Evolutionary conservation across 2,797 vertebrate species (phyloP).

Genomic region (Arnoldichthys spilopterus): DNA sequence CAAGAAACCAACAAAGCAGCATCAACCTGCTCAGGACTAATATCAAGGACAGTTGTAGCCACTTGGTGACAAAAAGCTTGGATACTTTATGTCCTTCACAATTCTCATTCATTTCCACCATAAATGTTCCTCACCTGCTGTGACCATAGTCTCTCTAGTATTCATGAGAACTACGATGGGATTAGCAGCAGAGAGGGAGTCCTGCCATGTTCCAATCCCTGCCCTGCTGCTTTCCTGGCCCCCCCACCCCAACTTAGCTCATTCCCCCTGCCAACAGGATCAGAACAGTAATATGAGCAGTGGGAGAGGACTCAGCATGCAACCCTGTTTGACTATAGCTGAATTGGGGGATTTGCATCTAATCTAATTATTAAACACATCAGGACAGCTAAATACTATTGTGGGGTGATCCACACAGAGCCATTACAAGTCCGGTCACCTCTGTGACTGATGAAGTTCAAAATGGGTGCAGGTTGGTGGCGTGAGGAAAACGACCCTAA

Average conservation of each 20-base stretch:
- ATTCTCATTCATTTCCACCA: conserved; percentile 7
- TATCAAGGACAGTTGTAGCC: conserved; percentile 2
- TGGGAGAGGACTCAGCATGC: conserved; percentile 27
- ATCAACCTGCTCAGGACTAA: conserved; percentile 6
- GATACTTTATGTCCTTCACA: conserved; percentile 7
- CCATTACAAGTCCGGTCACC: conserved; percentile 33
- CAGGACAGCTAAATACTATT: conserved; percentile 48
- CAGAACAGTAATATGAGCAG: conserved; percentile 44
- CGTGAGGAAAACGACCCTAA: conserved; percentile 43
- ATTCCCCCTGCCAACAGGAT: conserved; percentile 22
- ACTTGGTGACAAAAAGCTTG: conserved; percentile 3
- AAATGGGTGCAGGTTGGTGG: conserved; percentile 33
- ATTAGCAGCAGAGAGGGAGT: conserved; percentile 41
- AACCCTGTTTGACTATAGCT: conserved; percentile 37
- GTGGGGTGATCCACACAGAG: conserved; percentile 19
- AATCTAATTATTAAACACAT: conserved; percentile 54
- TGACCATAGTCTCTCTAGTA: conserved; percentile 13
- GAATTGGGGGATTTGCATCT: conserved; percentile 52
- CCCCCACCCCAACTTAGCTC: conserved; percentile 16
- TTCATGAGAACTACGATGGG: conserved; percentile 33
- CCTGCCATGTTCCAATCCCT: conserved; percentile 53
- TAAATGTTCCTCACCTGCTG: conserved; percentile 11
- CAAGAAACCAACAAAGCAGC: neutral
- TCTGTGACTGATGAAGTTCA: conserved; percentile 38
- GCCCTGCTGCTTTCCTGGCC: conserved; percentile 39